Evolutionary conservation across 1,140 invertebrate species (phyloP).

Genomic region (Drosophila willistoni): DNA sequence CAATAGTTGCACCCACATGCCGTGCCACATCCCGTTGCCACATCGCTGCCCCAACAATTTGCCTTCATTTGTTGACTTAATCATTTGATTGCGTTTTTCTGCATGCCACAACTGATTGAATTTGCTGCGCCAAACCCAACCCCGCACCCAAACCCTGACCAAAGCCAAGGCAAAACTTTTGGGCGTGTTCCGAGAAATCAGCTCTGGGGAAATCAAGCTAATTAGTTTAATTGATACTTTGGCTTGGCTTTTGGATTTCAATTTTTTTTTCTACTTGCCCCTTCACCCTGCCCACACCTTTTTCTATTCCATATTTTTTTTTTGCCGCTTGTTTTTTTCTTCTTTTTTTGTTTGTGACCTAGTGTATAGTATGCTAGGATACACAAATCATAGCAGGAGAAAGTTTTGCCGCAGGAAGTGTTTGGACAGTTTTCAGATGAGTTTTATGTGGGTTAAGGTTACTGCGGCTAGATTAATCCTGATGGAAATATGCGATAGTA

Average conservation of each 20-base stretch:
- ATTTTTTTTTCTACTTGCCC: background rate
- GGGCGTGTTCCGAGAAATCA: constrained; percentile 30
- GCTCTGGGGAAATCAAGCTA: constrained; percentile 63
- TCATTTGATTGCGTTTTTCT: constrained; percentile 80
- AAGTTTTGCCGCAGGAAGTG: constrained; percentile 21
- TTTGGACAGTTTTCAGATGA: constrained; percentile 20
- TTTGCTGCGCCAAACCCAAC: constrained; percentile 31
- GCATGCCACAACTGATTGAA: constrained; percentile 70
- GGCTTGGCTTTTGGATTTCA: constrained; percentile 27
- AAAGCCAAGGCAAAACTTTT: constrained; percentile 53
- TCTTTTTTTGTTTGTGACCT: constrained; percentile 4
- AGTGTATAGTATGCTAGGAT: background rate
- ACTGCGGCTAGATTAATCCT: constrained; percentile 7
- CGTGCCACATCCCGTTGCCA: too few relatives aligned
- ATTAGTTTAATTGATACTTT: constrained; percentile 81
- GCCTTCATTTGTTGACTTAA: constrained; percentile 79
- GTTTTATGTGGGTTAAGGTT: constrained; percentile 20
- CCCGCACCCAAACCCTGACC: too few relatives aligned
- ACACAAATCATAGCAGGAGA: constrained; percentile 10
- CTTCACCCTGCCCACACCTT: background rate
- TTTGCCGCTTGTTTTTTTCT: background rate
- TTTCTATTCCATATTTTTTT: constrained; percentile 30
- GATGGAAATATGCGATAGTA: constrained; percentile 3
- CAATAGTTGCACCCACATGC: too few relatives aligned
- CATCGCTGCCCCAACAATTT: constrained; percentile 62